phyloP scores from a whole-genome alignment of 1,140 invertebrate species.

The Scaptomyza graminum region DNA sequence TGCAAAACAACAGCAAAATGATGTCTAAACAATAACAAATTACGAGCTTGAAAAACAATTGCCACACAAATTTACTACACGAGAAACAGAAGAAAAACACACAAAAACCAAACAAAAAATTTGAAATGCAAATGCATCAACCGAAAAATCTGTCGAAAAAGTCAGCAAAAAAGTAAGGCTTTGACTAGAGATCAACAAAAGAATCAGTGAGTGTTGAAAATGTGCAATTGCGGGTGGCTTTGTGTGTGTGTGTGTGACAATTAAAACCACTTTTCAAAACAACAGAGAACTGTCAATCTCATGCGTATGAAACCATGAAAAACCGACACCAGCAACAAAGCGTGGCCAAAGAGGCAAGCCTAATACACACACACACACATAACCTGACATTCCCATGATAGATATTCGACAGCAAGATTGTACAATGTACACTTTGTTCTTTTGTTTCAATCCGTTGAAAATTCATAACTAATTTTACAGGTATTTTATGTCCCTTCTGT shows the following conservation, averaged over 20 bases:
- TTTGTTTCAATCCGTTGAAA: slow-evolving; percentile 28
- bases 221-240: slow-evolving; percentile 16
- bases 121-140: slow-evolving; percentile 76
- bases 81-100: slow-evolving; percentile 17
- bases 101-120: slow-evolving; percentile 41
- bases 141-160: slow-evolving; percentile 55
- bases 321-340: slow-evolving; percentile 43
- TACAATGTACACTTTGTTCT: slow-evolving; percentile 20
- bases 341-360: slow-evolving; percentile 25
- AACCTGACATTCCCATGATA: slow-evolving; percentile 16
- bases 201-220: slow-evolving; percentile 71
- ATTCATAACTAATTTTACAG: slow-evolving; percentile 1
- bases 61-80: slow-evolving; percentile 53
- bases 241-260: slow-evolving; percentile 50
- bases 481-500: slow-evolving; percentile 1
- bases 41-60: slow-evolving; percentile 70
- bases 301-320: slow-evolving; percentile 82
- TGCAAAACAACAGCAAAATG: slow-evolving; percentile 52
- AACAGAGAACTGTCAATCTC: slow-evolving; percentile 74
- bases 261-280: slow-evolving; percentile 21
- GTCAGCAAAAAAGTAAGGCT: slow-evolving; percentile 17
- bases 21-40: slow-evolving; percentile 75
- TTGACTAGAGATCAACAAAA: slow-evolving; percentile 57
- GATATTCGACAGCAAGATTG: slow-evolving; percentile 24
- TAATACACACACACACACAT: slow-evolving; percentile 11